Base-by-base conservation (phyloP, 2,888 invertebrate species). In the Ethmia dodecea region DNA sequence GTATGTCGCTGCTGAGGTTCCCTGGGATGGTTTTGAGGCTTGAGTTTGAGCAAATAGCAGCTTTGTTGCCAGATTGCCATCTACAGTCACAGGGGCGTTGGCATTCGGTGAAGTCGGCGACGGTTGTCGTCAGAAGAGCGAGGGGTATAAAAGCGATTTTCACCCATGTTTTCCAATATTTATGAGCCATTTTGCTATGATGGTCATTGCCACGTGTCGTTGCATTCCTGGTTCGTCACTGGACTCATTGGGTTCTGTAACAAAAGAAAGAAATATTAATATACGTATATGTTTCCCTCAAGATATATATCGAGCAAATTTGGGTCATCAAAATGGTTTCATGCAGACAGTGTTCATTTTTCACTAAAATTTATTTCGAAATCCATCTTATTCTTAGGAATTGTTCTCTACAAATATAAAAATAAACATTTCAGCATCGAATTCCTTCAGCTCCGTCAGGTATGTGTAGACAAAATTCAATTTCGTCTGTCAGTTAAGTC, bases 51-150 rank as follows among this genome's bases (percentile, higher is more conserved):
- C 97, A 97, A 55, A 95, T 93, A 15, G 95, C 96, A 2, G 92
- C 91, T 71, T 93, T 94, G 70, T 93, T 94, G 0, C 96, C 95
- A 13, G 92, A 92, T 37, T 91, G 91, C 96, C 96, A 96, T 58
- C 92, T 91, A 71, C 96, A 96, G 62, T 92, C 91, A 76, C 96
- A 96, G 11, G 88, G 87, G 45, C 88, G 76, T 44, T 90, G 89
- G 78, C 93, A 93, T 68, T 88, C 88, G 38, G 88, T 88, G 68
- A 90, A 90, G 55, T 86, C 86, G 42, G 87, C 86, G 26, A 74
- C 69, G 34, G 80, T 75, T 15, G 78, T 69, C 16, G 79, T 54
- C 14, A 73, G 52, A 36, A 76, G 48, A 12, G 52, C 61, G 40
- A 81, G 60, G 28, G 68, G 68, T 56, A 80, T 56, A 42, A 70